These are phyloP conservation scores for Aporrectodea caliginosa DNA, from an alignment of 1,140 invertebrate genomes.

Conservation along the genomic window DNA sequence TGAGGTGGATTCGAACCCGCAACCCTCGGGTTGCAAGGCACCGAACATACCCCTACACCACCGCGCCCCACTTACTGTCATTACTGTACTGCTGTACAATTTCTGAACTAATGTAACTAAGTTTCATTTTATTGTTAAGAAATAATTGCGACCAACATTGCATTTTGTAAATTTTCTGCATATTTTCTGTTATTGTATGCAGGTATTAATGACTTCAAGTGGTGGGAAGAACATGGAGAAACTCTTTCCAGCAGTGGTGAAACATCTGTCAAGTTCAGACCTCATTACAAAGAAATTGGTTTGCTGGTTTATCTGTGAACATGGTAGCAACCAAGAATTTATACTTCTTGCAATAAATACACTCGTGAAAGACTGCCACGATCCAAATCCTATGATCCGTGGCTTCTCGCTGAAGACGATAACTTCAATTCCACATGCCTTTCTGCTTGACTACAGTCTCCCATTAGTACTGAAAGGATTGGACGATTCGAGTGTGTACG, in stretches of 20 bases:
- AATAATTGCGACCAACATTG: too few species aligned
- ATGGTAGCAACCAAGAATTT: constrained; percentile 35
- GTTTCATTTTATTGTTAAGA: too few species aligned
- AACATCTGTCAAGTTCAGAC: constrained; percentile 42
- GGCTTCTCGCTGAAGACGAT: constrained; percentile 41
- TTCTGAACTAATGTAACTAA: too few species aligned
- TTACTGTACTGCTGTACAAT: too few species aligned
- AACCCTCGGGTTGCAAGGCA: too few species aligned
- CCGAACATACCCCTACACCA: too few species aligned
- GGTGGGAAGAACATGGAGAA: constrained; percentile 3
- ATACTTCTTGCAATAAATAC: constrained; percentile 43
- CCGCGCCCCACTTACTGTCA: too few species aligned
- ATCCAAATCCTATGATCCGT: constrained; percentile 41
- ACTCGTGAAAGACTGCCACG: constrained; percentile 39
- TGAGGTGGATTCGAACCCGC: too few species aligned
- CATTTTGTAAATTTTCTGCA: too few species aligned
- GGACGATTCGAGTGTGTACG: constrained; percentile 40
- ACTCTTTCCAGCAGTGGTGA: constrained; percentile 35
- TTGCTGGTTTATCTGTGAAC: constrained; percentile 36
- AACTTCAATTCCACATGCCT: constrained; percentile 36
- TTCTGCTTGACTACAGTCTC: constrained; percentile 36
- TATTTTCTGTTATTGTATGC: not conserved
- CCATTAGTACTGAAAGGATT: constrained; percentile 34
- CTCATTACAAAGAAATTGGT: constrained; percentile 42
- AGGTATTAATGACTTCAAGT: constrained; percentile 13